Base-by-base conservation (phyloP, 30 jellyfish, hydroid and myxozoan genomes). In the Aurelia aurita region DNA sequence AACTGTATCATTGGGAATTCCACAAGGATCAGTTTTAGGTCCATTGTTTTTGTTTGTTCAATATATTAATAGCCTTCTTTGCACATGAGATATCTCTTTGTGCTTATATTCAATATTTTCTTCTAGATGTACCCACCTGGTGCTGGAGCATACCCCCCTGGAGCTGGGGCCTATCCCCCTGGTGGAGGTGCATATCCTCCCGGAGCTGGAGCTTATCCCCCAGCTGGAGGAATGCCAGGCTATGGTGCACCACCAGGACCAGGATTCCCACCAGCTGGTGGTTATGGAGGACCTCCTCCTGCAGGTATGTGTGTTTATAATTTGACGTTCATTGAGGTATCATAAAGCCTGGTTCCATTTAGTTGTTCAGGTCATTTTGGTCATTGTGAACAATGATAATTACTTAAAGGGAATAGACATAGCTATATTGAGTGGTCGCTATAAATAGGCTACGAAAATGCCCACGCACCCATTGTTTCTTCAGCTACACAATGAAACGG, bases 171-270 rank as follows among this genome's bases (percentile, higher is more conserved):
- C n/a, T 63, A 54, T 70, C 88, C 87, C 9, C 87, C 87, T 10
- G 88, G 67, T 21, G 90, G 78, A 10, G 76, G 78, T 11, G 84
- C 81, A 9, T 68, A 69, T 69, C 97, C 97, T 16, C 94, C 97
- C 44, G 92, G 85, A 19, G 85, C 74, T 15, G 84, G 77, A 34
- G 90, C 57, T 7, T 76, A 75, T 32, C 92, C 84, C 1, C 91
- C 86, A 9, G 79, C 77, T 34, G 92, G 92, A 27, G 77, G 68
- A 11, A 4, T 39, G 51, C 51, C 51, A 39, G 51, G 51, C 15
- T 39, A 39, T 39, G 51, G 51, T 39, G 51, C 51, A 39, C 51
- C 51, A 39, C 51, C 51, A 4, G 51, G 51, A 8, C 51, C 51
- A 39, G 94, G 95, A 72, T 87, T 81, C 35, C 90, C 69, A 64